Evolutionary conservation across 1,140 invertebrate genomes (phyloP).

Genomic region (Drosophila orosa): DNA sequence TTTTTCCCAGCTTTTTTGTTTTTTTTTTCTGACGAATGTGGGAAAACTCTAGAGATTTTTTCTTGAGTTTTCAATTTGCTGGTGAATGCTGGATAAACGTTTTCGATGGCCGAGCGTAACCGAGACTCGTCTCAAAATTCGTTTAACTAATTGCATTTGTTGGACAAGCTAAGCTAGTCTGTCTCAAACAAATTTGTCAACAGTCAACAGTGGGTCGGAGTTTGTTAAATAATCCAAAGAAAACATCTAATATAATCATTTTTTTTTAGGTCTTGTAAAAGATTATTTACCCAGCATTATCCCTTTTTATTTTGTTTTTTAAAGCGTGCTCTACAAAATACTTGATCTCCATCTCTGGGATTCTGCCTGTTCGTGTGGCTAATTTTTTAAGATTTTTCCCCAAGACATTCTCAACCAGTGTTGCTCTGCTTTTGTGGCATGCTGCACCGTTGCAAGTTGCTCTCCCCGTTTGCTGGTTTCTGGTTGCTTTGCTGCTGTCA

Average conservation of each 20-base stretch:
- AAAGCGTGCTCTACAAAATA: not conserved
- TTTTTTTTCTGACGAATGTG: conserved; percentile 69
- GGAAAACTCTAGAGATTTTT: conserved; percentile 53
- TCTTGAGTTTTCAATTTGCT: conserved; percentile 53
- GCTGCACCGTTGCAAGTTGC: conserved; percentile 3
- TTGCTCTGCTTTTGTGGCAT: conserved; percentile 4
- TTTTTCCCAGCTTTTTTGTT: conserved; percentile 49
- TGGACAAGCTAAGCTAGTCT: conserved; percentile 36
- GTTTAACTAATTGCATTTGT: conserved; percentile 58
- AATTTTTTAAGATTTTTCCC: not conserved
- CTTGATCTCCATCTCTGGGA: not conserved
- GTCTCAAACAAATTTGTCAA: conserved; percentile 63
- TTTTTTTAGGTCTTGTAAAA: too few species aligned
- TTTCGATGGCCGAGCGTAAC: conserved; percentile 41
- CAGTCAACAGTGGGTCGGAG: conserved; percentile 35
- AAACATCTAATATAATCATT: too few species aligned
- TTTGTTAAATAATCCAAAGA: rapidly evolving
- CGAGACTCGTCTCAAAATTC: conserved; percentile 35
- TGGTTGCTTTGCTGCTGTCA: conserved; percentile 44
- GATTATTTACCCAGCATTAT: not conserved
- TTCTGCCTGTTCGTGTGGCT: not conserved
- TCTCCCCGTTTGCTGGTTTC: not conserved
- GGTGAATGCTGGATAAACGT: conserved; percentile 47
- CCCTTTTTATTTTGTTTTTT: not conserved
- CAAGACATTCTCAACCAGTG: conserved; percentile 24